Conservation (phyloP, 1,140 invertebrate genomes). For the Aphis craccivora region DNA sequence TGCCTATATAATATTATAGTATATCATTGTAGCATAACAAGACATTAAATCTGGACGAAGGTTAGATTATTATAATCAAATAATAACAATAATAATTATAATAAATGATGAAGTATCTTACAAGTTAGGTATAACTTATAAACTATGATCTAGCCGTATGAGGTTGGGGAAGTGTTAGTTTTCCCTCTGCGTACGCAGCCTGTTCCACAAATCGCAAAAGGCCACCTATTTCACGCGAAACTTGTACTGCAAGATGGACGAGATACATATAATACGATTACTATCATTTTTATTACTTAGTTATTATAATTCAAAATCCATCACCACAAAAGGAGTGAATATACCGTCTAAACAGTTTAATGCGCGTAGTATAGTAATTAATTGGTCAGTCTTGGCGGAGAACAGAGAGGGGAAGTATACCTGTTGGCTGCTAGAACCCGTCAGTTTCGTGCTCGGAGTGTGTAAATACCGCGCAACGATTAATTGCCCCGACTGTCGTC, state of each 20-base stretch:
- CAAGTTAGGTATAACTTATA: not conserved
- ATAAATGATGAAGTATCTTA: not conserved
- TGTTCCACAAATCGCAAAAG: not conserved
- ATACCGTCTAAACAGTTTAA: not conserved
- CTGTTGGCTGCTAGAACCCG: not conserved
- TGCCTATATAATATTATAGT: not conserved
- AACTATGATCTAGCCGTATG: not conserved
- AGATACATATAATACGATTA: not conserved
- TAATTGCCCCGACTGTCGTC: not conserved
- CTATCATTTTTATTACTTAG: not conserved
- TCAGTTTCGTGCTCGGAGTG: not conserved
- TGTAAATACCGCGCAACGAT: not conserved
- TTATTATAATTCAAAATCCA: not conserved
- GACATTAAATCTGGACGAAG: not conserved
- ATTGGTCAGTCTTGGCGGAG: not conserved
- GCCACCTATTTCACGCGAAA: not conserved
- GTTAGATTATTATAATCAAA: not conserved
- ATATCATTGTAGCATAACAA: not conserved
- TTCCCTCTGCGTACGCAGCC: not conserved
- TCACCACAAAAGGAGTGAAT: not conserved
- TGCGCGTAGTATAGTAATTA: not conserved
- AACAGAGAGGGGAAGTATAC: not conserved
- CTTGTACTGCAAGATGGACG: not conserved
- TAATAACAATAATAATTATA: constrained; percentile 11
- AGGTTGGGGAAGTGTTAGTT: not conserved